Conservation (phyloP, 2,888 invertebrate species). For the Ochropacha duplaris region DNA sequence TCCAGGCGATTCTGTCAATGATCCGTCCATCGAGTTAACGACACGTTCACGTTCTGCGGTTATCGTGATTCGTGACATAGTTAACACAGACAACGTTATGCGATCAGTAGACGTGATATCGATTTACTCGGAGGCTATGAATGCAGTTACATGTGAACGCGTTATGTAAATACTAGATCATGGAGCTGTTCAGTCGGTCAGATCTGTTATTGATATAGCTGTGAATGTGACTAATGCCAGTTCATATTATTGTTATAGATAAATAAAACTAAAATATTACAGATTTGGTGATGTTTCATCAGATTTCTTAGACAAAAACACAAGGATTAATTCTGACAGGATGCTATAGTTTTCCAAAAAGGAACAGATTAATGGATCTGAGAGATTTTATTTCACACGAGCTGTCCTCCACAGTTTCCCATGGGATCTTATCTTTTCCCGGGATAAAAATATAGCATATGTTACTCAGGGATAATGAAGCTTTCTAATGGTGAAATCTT, state of each 20-base stretch:
- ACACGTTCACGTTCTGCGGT: slow-evolving; percentile 22
- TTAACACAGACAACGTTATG: slow-evolving; percentile 7
- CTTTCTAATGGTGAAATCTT: too few relatives aligned
- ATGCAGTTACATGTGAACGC: background rate
- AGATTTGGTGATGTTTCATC: background rate
- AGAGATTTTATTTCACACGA: too few relatives aligned
- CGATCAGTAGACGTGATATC: slow-evolving; percentile 4
- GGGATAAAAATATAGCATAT: too few relatives aligned
- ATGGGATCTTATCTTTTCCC: too few relatives aligned
- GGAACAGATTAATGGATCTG: too few relatives aligned
- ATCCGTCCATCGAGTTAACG: slow-evolving; percentile 25
- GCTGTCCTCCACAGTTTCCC: too few relatives aligned
- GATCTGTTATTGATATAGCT: background rate
- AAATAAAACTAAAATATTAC: background rate
- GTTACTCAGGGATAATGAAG: too few relatives aligned
- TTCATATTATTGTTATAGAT: background rate
- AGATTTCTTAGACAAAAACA: background rate
- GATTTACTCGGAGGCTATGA: slow-evolving; percentile 3
- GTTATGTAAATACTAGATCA: slow-evolving; percentile 1
- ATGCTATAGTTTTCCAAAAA: too few relatives aligned
- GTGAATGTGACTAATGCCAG: background rate
- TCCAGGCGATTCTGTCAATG: slow-evolving; percentile 19
- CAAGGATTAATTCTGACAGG: too few relatives aligned
- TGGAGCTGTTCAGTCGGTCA: background rate
- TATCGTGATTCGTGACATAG: slow-evolving; percentile 20